phyloP scores from a whole-genome alignment of 1,140 invertebrate genomes.

The Musca vetustissima region DNA sequence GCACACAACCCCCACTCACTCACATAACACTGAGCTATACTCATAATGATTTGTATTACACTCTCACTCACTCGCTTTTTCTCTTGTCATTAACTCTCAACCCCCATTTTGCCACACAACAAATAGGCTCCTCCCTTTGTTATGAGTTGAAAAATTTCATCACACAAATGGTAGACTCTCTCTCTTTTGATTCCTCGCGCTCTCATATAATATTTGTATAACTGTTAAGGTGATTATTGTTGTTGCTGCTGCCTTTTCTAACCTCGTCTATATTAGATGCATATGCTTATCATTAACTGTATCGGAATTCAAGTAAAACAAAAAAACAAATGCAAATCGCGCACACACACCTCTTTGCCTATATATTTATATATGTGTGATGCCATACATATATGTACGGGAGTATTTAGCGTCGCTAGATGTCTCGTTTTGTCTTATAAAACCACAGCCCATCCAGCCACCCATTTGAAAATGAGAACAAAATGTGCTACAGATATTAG shows the following conservation, averaged over 20 bases:
- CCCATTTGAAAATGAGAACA: no score
- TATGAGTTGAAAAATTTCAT: no score
- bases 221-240: no score
- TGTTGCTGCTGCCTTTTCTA: constrained; percentile 2
- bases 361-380: background rate
- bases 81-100: background rate
- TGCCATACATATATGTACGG: background rate
- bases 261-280: constrained; percentile 12
- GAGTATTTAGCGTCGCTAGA: constrained; percentile 21
- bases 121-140: background rate
- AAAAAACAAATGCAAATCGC: constrained; percentile 6
- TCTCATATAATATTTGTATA: no score
- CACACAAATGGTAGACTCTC: no score
- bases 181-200: no score
- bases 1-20: no score
- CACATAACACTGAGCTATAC: no score
- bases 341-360: background rate
- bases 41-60: background rate
- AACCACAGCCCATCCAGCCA: no score
- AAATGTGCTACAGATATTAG: no score
- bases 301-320: constrained; percentile 21
- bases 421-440: constrained; percentile 27
- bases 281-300: constrained; percentile 24
- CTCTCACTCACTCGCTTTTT: background rate
- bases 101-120: background rate